These are phyloP conservation scores for Herpetotheres cachinnans DNA, from an alignment of 2,113 vertebrate genomes.

Conservation along the genomic window DNA sequence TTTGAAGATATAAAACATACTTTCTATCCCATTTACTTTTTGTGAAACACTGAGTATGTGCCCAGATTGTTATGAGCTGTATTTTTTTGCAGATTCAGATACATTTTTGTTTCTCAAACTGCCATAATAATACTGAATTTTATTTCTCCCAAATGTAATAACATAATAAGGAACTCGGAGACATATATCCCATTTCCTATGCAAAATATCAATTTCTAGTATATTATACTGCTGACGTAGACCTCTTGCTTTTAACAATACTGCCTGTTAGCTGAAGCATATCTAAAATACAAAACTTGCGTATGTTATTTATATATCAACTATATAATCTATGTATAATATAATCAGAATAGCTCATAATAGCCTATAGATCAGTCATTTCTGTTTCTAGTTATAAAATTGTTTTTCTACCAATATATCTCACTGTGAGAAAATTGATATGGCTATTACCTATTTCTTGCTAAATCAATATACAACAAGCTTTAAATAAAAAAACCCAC, in stretches of 20 bases:
- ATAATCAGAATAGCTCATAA: neutral
- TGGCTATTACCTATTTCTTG: constrained; percentile 14
- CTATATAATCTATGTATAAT: neutral
- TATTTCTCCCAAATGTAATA: constrained; percentile 25
- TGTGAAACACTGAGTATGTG: neutral
- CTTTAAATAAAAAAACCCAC: neutral
- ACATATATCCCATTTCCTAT: neutral
- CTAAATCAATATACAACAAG: constrained; percentile 30
- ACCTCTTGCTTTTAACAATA: neutral
- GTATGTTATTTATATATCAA: neutral
- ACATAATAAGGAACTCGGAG: neutral
- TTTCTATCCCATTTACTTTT: constrained; percentile 42
- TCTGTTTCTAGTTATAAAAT: constrained; percentile 31
- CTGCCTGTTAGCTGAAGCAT: neutral
- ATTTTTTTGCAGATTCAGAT: constrained; percentile 23
- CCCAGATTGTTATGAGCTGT: neutral
- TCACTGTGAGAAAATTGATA: constrained; percentile 33
- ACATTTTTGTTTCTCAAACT: constrained; percentile 20
- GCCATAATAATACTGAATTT: neutral
- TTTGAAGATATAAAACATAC: neutral
- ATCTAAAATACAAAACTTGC: neutral
- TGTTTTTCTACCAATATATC: neutral
- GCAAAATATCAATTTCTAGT: neutral
- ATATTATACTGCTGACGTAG: neutral
- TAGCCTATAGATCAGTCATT: neutral